Base-by-base conservation (phyloP, 2,797 vertebrate genomes). In the Anomalospiza imberbis region DNA sequence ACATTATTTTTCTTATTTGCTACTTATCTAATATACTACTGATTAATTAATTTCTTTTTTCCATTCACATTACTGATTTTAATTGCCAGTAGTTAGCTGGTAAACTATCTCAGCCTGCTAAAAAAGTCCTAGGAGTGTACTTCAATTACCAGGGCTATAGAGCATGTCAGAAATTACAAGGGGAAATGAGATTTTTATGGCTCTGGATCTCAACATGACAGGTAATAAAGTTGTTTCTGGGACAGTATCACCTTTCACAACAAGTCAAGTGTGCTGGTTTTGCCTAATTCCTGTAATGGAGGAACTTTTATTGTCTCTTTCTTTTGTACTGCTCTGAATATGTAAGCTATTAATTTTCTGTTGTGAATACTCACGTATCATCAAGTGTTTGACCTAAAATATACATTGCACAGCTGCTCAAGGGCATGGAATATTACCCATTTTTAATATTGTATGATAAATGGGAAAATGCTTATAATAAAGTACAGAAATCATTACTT, bases 31-130 rank as follows among this genome's bases (percentile, higher is more conserved):
- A 97, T 95, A 88, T 84, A 62, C 61, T 96, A 19, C 18, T 85
- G 95, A 97, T 96, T 95, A 97, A 97, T 97, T 96, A 20, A 83
- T 94, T 85, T 76, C 2, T 95, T 97, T 68, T 96, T 96, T 85
- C 76, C 96, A 92, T 92, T 97, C 80, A 92, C 38, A 50, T 96
- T 96, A 82, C 76, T 94, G 84, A 94, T 95, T 97, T 97, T 96
- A 97, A 97, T 97, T 97, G 95, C 86, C 82, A 93, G 89, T 95
- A 91, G 91, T 95, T 97, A 97, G 81, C 80, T 97, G 83, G 85
- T 95, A 90, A 94, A 48, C 60, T 93, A 57, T 93, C 92, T 96
- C 91, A 96, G 97, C 80, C 77, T 85, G 85, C 87, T 44, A 44
- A 96, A 93, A 75, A 75, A 91, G 72, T 71, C 87, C 88, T 93